These are phyloP conservation scores for Otis tarda DNA, from an alignment of 2,113 vertebrate species.

Conservation along the genomic window DNA sequence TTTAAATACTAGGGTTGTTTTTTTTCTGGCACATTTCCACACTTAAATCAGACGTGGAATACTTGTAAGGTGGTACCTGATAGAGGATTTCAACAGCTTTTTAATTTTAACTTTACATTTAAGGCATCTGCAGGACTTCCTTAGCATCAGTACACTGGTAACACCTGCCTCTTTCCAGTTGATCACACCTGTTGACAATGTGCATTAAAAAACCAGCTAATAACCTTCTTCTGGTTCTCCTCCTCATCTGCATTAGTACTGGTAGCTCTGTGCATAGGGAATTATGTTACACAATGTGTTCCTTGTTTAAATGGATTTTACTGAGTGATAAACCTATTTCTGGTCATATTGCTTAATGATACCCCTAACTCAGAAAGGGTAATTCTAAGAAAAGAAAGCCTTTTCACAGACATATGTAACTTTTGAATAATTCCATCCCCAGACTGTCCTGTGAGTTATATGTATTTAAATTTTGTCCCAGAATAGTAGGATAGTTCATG, in stretches of 20 bases:
- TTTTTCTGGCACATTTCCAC: slow-evolving; percentile 39
- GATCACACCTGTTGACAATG: slow-evolving; percentile 18
- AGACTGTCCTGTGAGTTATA: neutral
- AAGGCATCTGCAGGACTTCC: neutral
- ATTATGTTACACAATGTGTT: neutral
- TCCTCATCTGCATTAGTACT: neutral
- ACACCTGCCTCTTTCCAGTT: slow-evolving; percentile 26
- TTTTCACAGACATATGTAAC: slow-evolving; percentile 9
- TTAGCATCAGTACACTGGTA: neutral
- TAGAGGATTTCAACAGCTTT: slow-evolving; percentile 56
- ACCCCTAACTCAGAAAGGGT: neutral
- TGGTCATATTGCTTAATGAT: slow-evolving; percentile 7
- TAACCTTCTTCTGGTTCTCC: neutral
- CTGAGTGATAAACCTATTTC: slow-evolving; percentile 20
- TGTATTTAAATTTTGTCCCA: neutral
- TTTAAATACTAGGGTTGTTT: neutral
- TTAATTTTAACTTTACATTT: slow-evolving; percentile 30
- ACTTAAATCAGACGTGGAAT: slow-evolving; percentile 44
- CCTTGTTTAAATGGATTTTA: slow-evolving; percentile 25
- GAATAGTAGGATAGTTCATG: neutral
- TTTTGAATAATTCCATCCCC: neutral
- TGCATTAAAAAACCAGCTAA: slow-evolving; percentile 39
- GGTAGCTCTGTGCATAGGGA: neutral
- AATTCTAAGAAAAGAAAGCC: neutral
- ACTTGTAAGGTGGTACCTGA: slow-evolving; percentile 33